These are phyloP conservation scores for Mus caroli DNA, from an alignment of 2,797 vertebrate genomes.

Conservation along the genomic window DNA sequence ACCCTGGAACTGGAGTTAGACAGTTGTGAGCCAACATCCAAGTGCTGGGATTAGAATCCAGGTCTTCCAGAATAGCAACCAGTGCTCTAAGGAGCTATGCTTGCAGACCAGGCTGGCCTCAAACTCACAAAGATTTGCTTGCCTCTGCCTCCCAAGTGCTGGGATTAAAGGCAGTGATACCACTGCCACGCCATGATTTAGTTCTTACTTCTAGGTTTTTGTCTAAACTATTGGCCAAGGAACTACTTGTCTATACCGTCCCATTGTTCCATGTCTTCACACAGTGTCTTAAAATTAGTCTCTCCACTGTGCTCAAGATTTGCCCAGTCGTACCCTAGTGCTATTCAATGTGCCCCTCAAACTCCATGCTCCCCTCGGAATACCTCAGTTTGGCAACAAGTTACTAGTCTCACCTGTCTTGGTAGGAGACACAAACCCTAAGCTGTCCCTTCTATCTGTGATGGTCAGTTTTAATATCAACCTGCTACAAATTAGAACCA, in stretches of 20 bases:
- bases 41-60: neutral
- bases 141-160: neutral
- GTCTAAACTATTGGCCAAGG: neutral
- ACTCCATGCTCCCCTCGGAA: neutral
- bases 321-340: neutral
- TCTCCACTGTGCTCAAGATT: neutral
- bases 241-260: neutral
- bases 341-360: neutral
- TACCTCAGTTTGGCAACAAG: neutral
- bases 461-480: neutral
- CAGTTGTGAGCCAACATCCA: neutral
- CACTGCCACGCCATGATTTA: neutral
- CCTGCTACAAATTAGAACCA: neutral
- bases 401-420: neutral
- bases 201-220: neutral
- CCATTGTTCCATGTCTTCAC: neutral
- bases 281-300: neutral
- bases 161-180: neutral
- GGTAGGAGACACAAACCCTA: neutral
- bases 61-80: neutral
- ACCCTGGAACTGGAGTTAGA: neutral
- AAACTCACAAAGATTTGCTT: neutral
- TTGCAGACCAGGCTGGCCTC: neutral
- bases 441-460: neutral
- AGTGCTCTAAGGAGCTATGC: neutral